Base-by-base conservation (phyloP, 2,113 vertebrate genomes). In the Morone chrysops region DNA sequence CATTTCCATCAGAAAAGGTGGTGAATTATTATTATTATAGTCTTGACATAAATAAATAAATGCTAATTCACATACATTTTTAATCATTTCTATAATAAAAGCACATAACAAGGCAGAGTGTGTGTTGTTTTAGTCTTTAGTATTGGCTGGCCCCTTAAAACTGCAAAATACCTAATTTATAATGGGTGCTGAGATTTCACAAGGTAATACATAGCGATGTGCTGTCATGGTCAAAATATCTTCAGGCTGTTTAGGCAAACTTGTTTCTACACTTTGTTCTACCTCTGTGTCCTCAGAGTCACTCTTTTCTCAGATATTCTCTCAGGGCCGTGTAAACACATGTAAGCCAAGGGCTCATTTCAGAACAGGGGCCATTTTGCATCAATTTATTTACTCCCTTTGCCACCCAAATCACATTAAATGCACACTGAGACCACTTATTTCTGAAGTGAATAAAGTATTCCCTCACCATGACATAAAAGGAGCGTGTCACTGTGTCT, bases 351-450 rank as follows among this genome's bases (percentile, higher is more conserved):
- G 45, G 20, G 75, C 56, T 82, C 8, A 12, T 59, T 36, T 62
- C 68, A 43, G 41, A 71, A 54, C 16, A 67, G 63, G 56, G 82
- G 54, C 47, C 56, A 22, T 73, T 82, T 82, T 66, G 48, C 56
- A 79, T 79, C 74, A 75, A 86, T 88, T 88, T 85, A 68, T 79
- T 79, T 20, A 54, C 48, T 83, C 40, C 8, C 53, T 73, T 13
- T 10, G 20, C 69, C 61, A 51, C 75, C 31, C 51, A 56, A 75
- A 65, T 31, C 53, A 40, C 31, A 84, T 84, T 65, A 85, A 72
- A 54, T 65, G 31, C 45, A 17, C 60, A 16, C 5, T 16, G 50
- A 86, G 77, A 56, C 38, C n/a, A 70, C 10, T 57, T 67, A 14
- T 67, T 57, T 51, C 14, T 59, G 14, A 66, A 70, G 41, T 65